phyloP scores from a whole-genome alignment of 2,113 vertebrate genomes.

The Nipponia nippon region DNA sequence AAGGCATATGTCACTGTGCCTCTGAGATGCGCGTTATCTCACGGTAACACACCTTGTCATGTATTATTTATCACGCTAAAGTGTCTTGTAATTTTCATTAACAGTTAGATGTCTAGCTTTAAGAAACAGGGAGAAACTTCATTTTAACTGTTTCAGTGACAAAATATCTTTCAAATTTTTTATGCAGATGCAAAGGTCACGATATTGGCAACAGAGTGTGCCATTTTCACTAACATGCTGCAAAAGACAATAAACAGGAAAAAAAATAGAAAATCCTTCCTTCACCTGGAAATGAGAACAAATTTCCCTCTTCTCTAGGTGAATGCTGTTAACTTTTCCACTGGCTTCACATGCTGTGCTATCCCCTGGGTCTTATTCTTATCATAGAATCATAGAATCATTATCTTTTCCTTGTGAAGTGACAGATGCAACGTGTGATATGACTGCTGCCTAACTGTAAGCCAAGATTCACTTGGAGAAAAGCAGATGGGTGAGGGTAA shows the following conservation, averaged over 20 bases:
- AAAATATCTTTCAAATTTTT: background rate
- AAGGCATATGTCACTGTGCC: background rate
- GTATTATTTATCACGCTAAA: conserved; percentile 49
- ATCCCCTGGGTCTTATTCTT: background rate
- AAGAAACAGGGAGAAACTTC: background rate
- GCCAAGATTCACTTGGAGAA: background rate
- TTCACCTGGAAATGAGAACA: background rate
- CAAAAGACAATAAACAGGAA: background rate
- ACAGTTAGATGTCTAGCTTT: background rate
- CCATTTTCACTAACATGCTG: background rate
- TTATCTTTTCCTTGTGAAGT: background rate
- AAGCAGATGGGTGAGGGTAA: background rate
- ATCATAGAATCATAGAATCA: too few relatives aligned
- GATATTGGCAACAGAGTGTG: background rate
- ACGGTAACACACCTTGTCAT: conserved; percentile 33
- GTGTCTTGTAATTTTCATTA: conserved; percentile 47
- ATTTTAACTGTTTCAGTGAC: background rate
- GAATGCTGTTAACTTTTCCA: background rate
- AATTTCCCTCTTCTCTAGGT: background rate
- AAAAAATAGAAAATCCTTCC: background rate
- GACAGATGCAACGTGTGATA: background rate
- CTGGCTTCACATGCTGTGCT: background rate
- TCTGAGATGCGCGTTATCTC: background rate
- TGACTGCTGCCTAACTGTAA: background rate
- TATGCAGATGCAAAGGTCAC: background rate